Evolutionary conservation across 2,797 vertebrate species (phyloP), one percentile per base, ranked within the genome.

Genomic region (Premnoplex brunnescens): DNA sequence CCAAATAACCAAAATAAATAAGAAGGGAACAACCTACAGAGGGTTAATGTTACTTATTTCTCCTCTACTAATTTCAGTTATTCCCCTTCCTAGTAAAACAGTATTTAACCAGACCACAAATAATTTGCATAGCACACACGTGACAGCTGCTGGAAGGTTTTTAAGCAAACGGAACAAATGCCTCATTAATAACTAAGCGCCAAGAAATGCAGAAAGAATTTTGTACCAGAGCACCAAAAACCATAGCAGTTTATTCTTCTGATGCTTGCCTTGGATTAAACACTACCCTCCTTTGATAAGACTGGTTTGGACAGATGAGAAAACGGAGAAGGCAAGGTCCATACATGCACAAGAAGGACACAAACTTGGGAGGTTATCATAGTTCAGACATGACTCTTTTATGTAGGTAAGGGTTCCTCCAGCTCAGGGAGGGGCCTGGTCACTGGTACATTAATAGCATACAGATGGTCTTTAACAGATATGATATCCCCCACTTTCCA

Each of bases 141-240:
- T 90, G 92, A 90, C 60, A 55, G 80, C 59, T 86, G 76, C 89
- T 86, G 83, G 93, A 74, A 91, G 76, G 80, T 69, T 95, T 91
- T 60, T 34, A 96, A 86, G 74, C 59, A 82, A 92, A 76, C 16
- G 59, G 89, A 96, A 96, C 88, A 95, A 95, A 96, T 15, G 85
- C 52, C 60, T 95, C 85, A 93, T 93, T 95, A 96, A 97, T 94
- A 96, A 94, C 79, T 11, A 93, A 92, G 80, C 3, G 22, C 92
- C 95, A 94, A 92, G 74, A 93, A 95, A 93, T n/a, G 73, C 89
- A 51, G 89, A 76, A 94, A 86, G 80, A 91, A 93, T 85, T 88
- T 82, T 67, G 88, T 37, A 86, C 67, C 82, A 91, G 83, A 91
- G 83, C 62, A 77, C 3, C 9, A 0, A 86, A 91, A 85, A 55